These are phyloP conservation scores for Drosophila quadrilineata DNA, from an alignment of 1,140 invertebrate species.

Conservation along the genomic window DNA sequence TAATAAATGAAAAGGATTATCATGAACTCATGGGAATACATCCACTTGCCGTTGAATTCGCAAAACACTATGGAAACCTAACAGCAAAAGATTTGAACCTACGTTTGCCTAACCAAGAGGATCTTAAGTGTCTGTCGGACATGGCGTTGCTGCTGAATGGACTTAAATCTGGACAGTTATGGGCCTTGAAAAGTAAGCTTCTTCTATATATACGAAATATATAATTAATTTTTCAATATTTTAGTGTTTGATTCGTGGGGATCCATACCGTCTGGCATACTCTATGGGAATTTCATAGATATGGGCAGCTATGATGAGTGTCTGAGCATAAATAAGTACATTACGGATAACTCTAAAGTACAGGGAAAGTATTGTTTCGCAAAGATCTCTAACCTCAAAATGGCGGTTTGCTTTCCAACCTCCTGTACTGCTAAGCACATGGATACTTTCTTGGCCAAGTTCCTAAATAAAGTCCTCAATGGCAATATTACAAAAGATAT, in stretches of 20 bases:
- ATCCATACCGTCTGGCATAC: constrained; percentile 25
- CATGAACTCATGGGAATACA: background rate
- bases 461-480: constrained; percentile 27
- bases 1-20: background rate
- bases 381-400: background rate
- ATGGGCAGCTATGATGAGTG: constrained; percentile 59
- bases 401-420: constrained; percentile 41
- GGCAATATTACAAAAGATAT: constrained; percentile 5
- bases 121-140: constrained; percentile 6
- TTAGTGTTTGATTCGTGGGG: constrained; percentile 63
- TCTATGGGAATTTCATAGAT: constrained; percentile 26
- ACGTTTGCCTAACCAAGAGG: background rate
- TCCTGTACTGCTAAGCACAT: constrained; percentile 36
- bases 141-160: background rate
- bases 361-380: constrained; percentile 44
- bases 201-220: background rate
- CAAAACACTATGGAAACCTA: background rate
- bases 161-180: background rate
- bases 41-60: constrained; percentile 7
- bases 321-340: constrained; percentile 9
- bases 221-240: background rate
- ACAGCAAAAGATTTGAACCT: background rate
- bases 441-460: constrained; percentile 30
- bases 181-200: constrained; percentile 30
- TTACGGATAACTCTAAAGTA: constrained; percentile 8